Evolutionary conservation across 2,797 vertebrate species (phyloP), one percentile per base, ranked within the genome.

Genomic region (Peromyscus attwateri): DNA sequence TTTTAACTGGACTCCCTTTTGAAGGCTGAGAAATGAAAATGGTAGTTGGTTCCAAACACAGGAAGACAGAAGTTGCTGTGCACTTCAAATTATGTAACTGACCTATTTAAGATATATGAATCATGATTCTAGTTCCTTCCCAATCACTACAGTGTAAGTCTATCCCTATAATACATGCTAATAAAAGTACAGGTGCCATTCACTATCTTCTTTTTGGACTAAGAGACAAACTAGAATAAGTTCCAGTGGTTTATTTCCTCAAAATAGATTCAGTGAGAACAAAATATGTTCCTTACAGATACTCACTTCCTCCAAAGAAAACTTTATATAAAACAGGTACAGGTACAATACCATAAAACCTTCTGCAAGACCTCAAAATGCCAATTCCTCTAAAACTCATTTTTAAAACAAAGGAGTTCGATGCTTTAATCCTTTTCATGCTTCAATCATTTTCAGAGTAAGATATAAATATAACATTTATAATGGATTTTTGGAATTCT

Each of bases 21-120:
- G 73, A 95, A 96, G 14, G 29, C 71, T 97, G 13, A 95, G 49
- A 97, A 95, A 93, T 87, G 89, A 97, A 95, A 95, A 73, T 60
- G 31, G 17, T 11, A 75, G 31, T 40, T 25, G 88, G 34, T 79
- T 82, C 73, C 62, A 93, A 91, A 95, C 68, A 89, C 2, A 34
- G 27, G 55, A 93, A 93, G 40, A 71, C 43, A 91, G 89, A 88
- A 13, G 14, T 13, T 66, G 66, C n/a, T 31, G 57, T 23, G 57
- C 14, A 52, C 34, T 43, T 62, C 25, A 79, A 94, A 92, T 29
- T 85, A 34, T 46, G n/a, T 57, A 92, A 91, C 2, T 92, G 57
- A 70, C 12, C 43, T 76, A 81, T 62, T 75, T 80, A 91, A n/a
- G 55, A 46, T 76, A 16, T 40, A 95, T 81, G 80, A 95, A 70